These are phyloP conservation scores for Carpatolechia fugitivella DNA, from an alignment of 2,888 invertebrate species.

Conservation along the genomic window DNA sequence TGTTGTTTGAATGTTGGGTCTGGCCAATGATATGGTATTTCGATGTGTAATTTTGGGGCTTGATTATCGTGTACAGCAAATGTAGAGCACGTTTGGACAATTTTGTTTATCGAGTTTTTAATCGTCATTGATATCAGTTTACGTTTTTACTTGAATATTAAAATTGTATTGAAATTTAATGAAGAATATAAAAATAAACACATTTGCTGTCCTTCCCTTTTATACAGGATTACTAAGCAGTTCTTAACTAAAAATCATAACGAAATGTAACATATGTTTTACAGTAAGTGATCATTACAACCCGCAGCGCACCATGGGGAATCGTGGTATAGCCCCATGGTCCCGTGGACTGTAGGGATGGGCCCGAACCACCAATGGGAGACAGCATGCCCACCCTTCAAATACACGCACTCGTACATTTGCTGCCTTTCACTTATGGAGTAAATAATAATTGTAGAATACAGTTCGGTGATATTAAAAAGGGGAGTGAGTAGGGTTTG, in stretches of 20 bases:
- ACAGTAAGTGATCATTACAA: constrained; percentile 49
- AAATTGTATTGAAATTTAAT: too few species aligned
- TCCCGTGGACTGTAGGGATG: constrained; percentile 46
- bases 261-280: constrained; percentile 19
- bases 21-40: not conserved
- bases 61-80: not conserved
- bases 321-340: constrained; percentile 22
- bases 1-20: not conserved
- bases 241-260: constrained; percentile 1
- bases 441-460: constrained; percentile 70
- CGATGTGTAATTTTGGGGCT: not conserved
- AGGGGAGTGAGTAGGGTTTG: constrained; percentile 41
- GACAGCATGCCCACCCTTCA: constrained; percentile 53
- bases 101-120: not conserved
- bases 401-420: constrained; percentile 55
- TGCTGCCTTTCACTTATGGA: constrained; percentile 65
- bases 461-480: constrained; percentile 51
- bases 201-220: too few species aligned
- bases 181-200: too few species aligned
- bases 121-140: not conserved
- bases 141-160: too few species aligned
- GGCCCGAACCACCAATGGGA: constrained; percentile 63
- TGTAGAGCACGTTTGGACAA: not conserved
- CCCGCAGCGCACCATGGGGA: constrained; percentile 58
- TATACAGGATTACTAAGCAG: not conserved